Evolutionary conservation across 2,113 vertebrate genomes (phyloP).

Genomic region (Crotalus horridus): DNA sequence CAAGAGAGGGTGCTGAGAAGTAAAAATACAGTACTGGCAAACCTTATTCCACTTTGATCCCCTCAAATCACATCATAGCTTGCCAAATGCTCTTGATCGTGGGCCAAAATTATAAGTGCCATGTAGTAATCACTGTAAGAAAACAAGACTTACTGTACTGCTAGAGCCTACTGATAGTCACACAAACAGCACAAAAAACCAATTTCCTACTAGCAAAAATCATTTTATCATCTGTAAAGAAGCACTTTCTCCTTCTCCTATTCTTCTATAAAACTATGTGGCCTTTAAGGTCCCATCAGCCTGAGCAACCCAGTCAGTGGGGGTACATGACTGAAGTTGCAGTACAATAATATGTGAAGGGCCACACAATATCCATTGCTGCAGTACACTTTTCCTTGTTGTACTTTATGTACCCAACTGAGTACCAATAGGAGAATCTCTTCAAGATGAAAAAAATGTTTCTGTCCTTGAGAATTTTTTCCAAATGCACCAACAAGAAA

Average conservation of each 20-base stretch:
- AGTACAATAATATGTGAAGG: neutral
- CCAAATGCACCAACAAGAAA: neutral
- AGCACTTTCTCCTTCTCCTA: neutral
- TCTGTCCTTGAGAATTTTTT: neutral
- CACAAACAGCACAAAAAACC: neutral
- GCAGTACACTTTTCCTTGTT: neutral
- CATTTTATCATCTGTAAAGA: neutral
- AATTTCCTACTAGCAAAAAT: neutral
- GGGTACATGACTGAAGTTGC: neutral
- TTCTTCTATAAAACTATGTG: neutral
- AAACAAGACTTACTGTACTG: neutral
- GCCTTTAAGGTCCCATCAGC: neutral
- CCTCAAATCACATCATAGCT: neutral
- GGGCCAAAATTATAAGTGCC: conserved; percentile 3
- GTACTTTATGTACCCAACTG: neutral
- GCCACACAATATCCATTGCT: neutral
- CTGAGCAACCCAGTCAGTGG: neutral
- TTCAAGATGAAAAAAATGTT: neutral
- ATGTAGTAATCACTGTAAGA: neutral
- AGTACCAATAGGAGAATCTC: neutral
- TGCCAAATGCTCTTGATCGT: neutral
- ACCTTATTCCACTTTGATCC: neutral
- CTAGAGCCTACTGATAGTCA: neutral
- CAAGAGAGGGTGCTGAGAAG: conserved; percentile 29
- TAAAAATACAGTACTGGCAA: neutral